Conservation (phyloP, 2,888 invertebrate species). For the Thera obeliscata region DNA sequence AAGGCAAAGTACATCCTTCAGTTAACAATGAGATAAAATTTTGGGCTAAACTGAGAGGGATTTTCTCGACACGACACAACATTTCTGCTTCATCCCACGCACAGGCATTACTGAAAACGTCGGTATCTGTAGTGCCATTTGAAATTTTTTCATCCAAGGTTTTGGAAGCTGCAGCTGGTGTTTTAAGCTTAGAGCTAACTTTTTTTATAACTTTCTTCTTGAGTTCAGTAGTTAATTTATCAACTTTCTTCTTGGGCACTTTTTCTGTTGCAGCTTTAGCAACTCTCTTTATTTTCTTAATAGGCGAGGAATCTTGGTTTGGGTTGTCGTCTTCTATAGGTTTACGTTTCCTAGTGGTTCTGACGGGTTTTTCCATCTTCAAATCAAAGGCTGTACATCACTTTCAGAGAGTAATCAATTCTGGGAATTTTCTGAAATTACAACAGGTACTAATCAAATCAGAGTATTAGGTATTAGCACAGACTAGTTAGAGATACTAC, state of each 20-base stretch:
- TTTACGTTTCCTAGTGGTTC: conserved; percentile 38
- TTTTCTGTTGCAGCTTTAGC: conserved; percentile 21
- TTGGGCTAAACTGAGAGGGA: conserved; percentile 73
- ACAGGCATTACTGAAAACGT: conserved; percentile 18
- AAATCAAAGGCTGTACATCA: too few species aligned
- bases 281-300: conserved; percentile 32
- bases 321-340: conserved; percentile 22
- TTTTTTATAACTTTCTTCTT: conserved; percentile 17
- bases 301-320: conserved; percentile 24
- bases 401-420: too few species aligned
- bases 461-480: too few species aligned
- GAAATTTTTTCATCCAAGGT: conserved; percentile 11
- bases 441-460: too few species aligned
- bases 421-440: too few species aligned
- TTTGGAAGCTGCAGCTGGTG: conserved; percentile 16
- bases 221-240: conserved; percentile 13
- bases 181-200: conserved; percentile 15
- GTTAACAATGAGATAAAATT: conserved; percentile 87
- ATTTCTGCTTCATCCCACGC: conserved; percentile 72
- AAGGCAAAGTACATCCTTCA: conserved; percentile 94
- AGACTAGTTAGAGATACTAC: too few species aligned
- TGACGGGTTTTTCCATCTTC: conserved; percentile 36
- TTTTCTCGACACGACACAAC: conserved; percentile 73
- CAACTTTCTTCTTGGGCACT: conserved; percentile 19
- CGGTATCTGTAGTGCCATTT: conserved; percentile 16